phyloP scores from a whole-genome alignment of 1,140 invertebrate genomes.

The Hestina assimilis region DNA sequence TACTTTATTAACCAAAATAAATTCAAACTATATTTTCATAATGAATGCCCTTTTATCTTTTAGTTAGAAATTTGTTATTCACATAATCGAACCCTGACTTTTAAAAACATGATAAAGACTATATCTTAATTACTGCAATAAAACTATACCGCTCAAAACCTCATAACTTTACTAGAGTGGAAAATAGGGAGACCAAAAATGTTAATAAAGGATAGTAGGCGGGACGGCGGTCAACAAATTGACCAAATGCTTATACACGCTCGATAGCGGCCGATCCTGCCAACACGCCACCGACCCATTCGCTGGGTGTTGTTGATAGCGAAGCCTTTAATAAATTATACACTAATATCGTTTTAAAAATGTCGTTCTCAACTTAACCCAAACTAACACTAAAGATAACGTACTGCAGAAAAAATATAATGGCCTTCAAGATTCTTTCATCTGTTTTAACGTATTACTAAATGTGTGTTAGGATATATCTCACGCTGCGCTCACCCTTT shows the following conservation, averaged over 20 bases:
- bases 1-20: too few species aligned
- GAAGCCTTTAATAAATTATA: conserved; percentile 53
- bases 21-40: too few species aligned
- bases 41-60: too few species aligned
- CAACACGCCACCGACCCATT: conserved; percentile 32
- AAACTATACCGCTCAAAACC: conserved; percentile 62
- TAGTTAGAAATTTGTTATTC: too few species aligned
- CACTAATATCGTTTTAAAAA: conserved; percentile 48
- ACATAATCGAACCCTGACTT: conserved; percentile 18
- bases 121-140: conserved; percentile 74
- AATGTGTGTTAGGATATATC: conserved; percentile 17
- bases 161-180: conserved; percentile 62
- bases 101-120: conserved; percentile 60
- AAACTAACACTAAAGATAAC: conserved; percentile 34
- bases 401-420: conserved; percentile 37
- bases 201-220: conserved; percentile 54
- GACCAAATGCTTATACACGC: conserved; percentile 52
- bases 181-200: conserved; percentile 60
- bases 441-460: conserved; percentile 28
- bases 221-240: conserved; percentile 57
- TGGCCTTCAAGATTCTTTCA: neutral
- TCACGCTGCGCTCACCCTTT: conserved; percentile 38
- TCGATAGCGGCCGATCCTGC: conserved; percentile 40
- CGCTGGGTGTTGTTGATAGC: conserved; percentile 32
- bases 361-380: conserved; percentile 33